Evolutionary conservation across 2,888 invertebrate species (phyloP).

Genomic region (Bellardia bayeri): DNA sequence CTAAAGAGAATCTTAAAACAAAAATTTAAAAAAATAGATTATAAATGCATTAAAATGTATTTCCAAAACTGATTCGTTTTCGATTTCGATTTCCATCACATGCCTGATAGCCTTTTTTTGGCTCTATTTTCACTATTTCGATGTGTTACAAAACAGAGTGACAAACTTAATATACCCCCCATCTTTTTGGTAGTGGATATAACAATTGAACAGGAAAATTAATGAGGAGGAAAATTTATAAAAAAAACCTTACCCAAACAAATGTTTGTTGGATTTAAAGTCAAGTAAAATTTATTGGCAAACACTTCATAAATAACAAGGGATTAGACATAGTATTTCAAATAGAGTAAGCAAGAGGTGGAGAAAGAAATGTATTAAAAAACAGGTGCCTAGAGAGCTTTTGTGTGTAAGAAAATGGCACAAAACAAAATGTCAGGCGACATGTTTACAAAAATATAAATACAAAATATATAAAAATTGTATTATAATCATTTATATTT

Average conservation of each 20-base stretch:
- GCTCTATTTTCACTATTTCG: too few relatives aligned
- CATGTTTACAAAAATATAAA: neutral
- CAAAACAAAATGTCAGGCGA: neutral
- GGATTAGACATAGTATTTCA: neutral
- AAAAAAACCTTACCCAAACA: neutral
- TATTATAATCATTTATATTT: too few relatives aligned
- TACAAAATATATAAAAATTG: too few relatives aligned
- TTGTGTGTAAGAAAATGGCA: neutral
- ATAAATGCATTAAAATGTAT: too few relatives aligned
- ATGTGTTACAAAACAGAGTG: too few relatives aligned
- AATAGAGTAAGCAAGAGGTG: neutral
- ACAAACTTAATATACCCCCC: too few relatives aligned
- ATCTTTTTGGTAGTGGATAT: too few relatives aligned
- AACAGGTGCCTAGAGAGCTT: neutral
- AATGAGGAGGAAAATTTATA: slow-evolving; percentile 34
- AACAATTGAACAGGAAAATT: slow-evolving; percentile 1
- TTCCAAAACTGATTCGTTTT: too few relatives aligned
- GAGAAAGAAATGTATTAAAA: neutral
- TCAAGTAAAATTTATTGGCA: neutral
- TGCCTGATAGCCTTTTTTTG: too few relatives aligned
- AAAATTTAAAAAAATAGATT: too few relatives aligned
- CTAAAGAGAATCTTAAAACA: too few relatives aligned
- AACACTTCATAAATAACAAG: slow-evolving; percentile 21
- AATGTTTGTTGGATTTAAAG: neutral
- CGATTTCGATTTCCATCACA: too few relatives aligned